Conservation (phyloP, 2,888 invertebrate species). For the Andrena minutula region DNA sequence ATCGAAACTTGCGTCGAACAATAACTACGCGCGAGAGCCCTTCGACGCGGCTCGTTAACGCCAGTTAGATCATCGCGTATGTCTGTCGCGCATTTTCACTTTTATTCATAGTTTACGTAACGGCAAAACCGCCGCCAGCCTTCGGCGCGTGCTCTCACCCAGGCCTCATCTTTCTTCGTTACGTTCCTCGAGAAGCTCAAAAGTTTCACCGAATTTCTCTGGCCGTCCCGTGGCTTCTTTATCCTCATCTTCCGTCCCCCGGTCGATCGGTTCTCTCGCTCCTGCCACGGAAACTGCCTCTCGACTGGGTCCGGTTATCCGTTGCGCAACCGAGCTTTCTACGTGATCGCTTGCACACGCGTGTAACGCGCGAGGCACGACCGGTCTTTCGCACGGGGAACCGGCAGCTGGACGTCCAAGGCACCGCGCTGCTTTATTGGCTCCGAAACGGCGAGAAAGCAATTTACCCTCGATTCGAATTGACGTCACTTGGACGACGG, state of each 20-base stretch:
- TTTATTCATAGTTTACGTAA: constrained; percentile 54
- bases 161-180: background rate
- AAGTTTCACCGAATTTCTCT: constrained; percentile 66
- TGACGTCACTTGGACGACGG: constrained; percentile 1
- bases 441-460: constrained; percentile 54
- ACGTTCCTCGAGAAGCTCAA: constrained; percentile 23
- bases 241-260: background rate
- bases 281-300: constrained; percentile 53
- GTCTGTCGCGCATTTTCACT: constrained; percentile 44
- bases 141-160: constrained; percentile 2
- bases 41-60: background rate
- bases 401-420: constrained; percentile 37
- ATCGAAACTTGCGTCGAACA: background rate
- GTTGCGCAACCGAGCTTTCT: constrained; percentile 74
- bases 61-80: constrained; percentile 20
- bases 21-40: background rate
- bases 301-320: constrained; percentile 67
- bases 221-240: background rate
- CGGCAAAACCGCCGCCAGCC: background rate
- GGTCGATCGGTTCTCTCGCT: constrained; percentile 11
- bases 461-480: constrained; percentile 34
- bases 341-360: constrained; percentile 51
- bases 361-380: constrained; percentile 39
- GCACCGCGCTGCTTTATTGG: constrained; percentile 37
- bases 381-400: constrained; percentile 55